These are phyloP conservation scores for Agriopis leucophaearia DNA, from an alignment of 2,888 invertebrate genomes.

Conservation along the genomic window DNA sequence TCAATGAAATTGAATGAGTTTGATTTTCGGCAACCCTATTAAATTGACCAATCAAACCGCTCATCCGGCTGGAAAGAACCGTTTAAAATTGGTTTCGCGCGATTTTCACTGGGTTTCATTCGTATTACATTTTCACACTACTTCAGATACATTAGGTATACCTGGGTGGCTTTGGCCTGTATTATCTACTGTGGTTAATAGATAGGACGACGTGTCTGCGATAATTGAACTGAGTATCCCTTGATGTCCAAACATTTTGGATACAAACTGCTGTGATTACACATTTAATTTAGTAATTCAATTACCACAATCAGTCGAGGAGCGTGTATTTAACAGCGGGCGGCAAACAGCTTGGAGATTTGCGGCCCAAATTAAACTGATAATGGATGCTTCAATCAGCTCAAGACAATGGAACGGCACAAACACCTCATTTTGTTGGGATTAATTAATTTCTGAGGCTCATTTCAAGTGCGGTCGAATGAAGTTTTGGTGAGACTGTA, in stretches of 20 bases:
- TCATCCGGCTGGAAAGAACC: slow-evolving; percentile 64
- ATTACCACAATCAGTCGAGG: slow-evolving; percentile 22
- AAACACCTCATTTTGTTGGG: slow-evolving; percentile 30
- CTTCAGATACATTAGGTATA: background rate
- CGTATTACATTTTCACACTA: slow-evolving; percentile 25
- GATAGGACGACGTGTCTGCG: too few relatives aligned
- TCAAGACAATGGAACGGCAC: slow-evolving; percentile 28
- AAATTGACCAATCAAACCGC: slow-evolving; percentile 63
- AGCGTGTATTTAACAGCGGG: slow-evolving; percentile 15
- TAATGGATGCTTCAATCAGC: slow-evolving; percentile 36
- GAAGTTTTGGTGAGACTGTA: background rate
- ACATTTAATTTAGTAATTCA: slow-evolving; percentile 13
- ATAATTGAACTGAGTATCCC: background rate
- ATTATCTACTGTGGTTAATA: too few relatives aligned
- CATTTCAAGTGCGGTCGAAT: slow-evolving; percentile 5
- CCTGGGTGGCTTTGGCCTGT: too few relatives aligned
- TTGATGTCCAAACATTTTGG: background rate
- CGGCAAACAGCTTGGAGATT: slow-evolving; percentile 15
- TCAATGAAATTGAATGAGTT: background rate
- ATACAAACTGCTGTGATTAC: background rate
- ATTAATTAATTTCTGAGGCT: slow-evolving; percentile 26
- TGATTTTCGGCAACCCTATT: slow-evolving; percentile 50
- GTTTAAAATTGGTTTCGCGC: slow-evolving; percentile 67
- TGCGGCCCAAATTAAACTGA: slow-evolving; percentile 31
- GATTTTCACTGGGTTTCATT: slow-evolving; percentile 48